Base-by-base conservation (phyloP, 2,797 vertebrate genomes). In the Alosa sapidissima region DNA sequence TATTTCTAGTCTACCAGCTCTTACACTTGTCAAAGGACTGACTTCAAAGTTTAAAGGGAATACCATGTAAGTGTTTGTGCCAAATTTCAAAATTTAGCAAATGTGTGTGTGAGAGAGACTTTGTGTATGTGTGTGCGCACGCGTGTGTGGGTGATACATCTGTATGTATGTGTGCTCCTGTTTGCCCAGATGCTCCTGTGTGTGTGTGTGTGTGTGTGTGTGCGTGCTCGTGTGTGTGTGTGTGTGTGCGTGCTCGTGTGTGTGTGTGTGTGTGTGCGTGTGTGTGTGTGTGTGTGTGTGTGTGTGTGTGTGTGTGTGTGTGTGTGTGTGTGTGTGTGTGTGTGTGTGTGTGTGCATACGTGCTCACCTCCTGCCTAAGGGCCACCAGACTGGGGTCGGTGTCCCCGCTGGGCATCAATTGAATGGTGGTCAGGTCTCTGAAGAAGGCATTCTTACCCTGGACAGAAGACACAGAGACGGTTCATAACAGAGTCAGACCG, bases 391-490 rank as follows among this genome's bases (percentile, higher is more conserved):
- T 91, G n/a, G 97, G 95, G 90, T 99, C 98, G 94, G 97, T 95
- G 90, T 97, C 98, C 47, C 98, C 98, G 41, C 97, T 98, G 84
- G 98, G 98, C 84, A 99, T 93, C 91, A 99, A 94, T 93, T 99
- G 98, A 94, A 99, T 97, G 87, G 97, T 96, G 0, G 96, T 97
- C 83, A 99, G 95, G 78, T 99, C 98, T 92, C 97, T 97, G 93
- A 99, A 99, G 95, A 99, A 99, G 1, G 98, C 98, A 72, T 98
- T 99, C 93, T 98, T 99, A 41, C 98, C 98, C 98, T 99, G 87
- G 68, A 72, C 28, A 41, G 1, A 13, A 41, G 45, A 13, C 62
- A 24, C 45, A 85, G 13, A 36, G n/a, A 68, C 58, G 3, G 4
- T 41, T 41, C 41, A 41, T 4, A 41, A 4, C 41, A 1, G 41